Evolutionary conservation across 2,113 vertebrate species (phyloP), one percentile per base, ranked within the genome.

Genomic region (Ictalurus punctatus): DNA sequence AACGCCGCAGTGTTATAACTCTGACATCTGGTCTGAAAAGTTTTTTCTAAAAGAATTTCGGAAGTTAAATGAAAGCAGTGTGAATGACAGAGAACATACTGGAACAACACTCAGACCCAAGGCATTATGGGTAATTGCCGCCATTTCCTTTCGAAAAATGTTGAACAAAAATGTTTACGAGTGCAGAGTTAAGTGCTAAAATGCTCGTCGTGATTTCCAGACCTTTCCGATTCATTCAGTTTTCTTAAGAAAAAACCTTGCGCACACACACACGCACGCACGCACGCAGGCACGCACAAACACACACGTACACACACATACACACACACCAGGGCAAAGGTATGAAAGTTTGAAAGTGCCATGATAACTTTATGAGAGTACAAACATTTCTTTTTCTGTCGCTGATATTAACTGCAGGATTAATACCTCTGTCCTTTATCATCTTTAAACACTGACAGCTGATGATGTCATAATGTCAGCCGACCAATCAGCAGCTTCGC

Each of bases 101-200:
- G 14, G 16, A 30, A 56, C 80, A 13, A 19, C 56, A 40, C 56
- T 61, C 80, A 37, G 30, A 19, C 79, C 14, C 52, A 58, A 6
- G 80, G 80, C 34, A 82, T 82, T 82, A 58, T 82, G 80, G 80
- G 80, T 82, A 82, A 82, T 82, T 82, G 54, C 80, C 30, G 17
- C 54, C 80, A 82, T 82, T 82, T 82, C 80, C 80, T 82, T 80
- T 54, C n/a, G 21, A 82, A 82, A 82, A 82, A 82, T 34, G 54
- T 59, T 82, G 1, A 17, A 34, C 54, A 58, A 58, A 30, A 82
- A 82, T 82, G 80, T 59, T 82, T 82, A 80, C 27, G 52, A 56
- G 78, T 80, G 78, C 54, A 56, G n/a, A 80, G 78, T 30, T 54
- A 80, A 82, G 54, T 59, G 80, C 8, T 37, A 34, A 34, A 82